These are phyloP conservation scores for Fragum sueziense DNA, from an alignment of 2,888 invertebrate genomes.

Conservation along the genomic window DNA sequence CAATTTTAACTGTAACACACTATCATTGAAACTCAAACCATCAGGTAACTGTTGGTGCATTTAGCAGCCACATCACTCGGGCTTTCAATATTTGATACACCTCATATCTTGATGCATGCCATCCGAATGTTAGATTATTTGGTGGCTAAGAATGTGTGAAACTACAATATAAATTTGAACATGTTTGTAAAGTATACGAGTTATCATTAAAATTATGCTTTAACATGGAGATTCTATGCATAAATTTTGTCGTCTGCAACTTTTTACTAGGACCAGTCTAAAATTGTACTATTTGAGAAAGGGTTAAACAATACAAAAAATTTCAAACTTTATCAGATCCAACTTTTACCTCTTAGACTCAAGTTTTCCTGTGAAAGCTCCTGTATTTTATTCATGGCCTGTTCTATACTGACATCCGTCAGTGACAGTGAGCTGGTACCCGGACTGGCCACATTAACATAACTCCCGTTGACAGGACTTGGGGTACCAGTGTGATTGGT, in stretches of 20 bases:
- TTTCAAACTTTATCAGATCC: background rate
- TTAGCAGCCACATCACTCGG: too few species aligned
- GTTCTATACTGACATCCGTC: conserved; percentile 71
- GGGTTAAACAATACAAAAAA: background rate
- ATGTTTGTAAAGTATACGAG: too few species aligned
- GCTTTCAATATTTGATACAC: too few species aligned
- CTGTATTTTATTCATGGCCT: conserved; percentile 69
- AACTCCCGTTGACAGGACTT: conserved; percentile 15
- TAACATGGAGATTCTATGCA: too few species aligned
- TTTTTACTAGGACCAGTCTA: background rate
- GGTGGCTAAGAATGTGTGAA: too few species aligned
- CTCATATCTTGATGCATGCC: too few species aligned
- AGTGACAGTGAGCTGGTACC: conserved; percentile 57
- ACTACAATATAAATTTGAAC: too few species aligned
- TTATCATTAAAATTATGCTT: too few species aligned
- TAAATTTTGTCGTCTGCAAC: background rate
- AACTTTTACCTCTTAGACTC: conserved; percentile 67
- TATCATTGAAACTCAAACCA: background rate
- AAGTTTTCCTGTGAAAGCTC: conserved; percentile 72
- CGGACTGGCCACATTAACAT: conserved; percentile 3
- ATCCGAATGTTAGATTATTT: too few species aligned
- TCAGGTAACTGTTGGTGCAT: background rate
- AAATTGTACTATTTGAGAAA: background rate
- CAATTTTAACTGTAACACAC: background rate
- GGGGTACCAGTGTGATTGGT: conserved; percentile 39